Conservation (phyloP, 2,113 vertebrate species). For the Pimephales promelas region DNA sequence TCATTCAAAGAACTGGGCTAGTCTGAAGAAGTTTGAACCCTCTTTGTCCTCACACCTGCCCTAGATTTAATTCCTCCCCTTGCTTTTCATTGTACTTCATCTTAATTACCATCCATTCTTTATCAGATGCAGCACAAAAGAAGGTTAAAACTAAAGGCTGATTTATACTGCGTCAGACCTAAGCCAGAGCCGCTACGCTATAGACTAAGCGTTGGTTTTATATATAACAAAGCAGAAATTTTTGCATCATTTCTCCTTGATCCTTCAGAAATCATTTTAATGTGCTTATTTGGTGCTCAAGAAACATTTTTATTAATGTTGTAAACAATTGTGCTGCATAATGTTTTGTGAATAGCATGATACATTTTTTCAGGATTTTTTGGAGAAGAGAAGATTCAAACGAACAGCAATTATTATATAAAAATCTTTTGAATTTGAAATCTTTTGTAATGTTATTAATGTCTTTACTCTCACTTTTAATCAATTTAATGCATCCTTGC, state of each 20-base stretch:
- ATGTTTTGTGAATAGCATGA: background rate
- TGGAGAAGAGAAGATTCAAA: background rate
- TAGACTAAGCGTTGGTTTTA: too few species aligned
- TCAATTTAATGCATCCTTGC: background rate
- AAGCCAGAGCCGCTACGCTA: too few species aligned
- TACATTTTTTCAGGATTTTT: background rate
- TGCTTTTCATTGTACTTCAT: background rate
- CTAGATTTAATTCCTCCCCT: conserved; percentile 21
- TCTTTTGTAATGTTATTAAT: background rate
- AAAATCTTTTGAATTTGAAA: background rate
- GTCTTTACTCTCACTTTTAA: background rate
- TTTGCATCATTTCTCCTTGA: background rate
- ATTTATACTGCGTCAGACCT: too few species aligned
- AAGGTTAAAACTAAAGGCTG: conserved; percentile 6
- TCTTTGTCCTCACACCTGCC: conserved; percentile 44
- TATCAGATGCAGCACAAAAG: conserved; percentile 1
- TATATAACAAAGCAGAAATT: background rate
- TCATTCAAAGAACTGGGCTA: background rate
- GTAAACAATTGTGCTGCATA: background rate
- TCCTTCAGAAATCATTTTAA: background rate
- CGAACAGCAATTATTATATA: background rate
- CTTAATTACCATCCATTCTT: background rate
- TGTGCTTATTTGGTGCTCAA: background rate
- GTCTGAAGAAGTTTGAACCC: conserved; percentile 12
- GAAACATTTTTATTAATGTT: background rate